phyloP scores from a whole-genome alignment of 2,888 invertebrate genomes.

The Mythimna ferrago region DNA sequence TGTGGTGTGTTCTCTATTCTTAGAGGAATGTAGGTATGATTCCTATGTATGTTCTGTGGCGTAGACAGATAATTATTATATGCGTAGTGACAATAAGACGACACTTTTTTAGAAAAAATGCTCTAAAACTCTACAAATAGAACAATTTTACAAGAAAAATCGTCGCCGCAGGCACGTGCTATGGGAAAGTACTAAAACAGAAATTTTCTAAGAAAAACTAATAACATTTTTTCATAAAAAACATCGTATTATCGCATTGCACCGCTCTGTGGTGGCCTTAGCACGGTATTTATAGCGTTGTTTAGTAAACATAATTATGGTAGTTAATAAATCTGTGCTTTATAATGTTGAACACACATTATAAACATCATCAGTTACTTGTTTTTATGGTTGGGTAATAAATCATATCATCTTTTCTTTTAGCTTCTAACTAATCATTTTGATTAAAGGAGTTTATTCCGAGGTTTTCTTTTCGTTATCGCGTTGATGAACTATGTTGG shows the following conservation, averaged over 20 bases:
- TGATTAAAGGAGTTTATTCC: neutral
- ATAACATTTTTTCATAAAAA: no score
- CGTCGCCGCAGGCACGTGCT: neutral
- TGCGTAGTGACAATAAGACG: neutral
- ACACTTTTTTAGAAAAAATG: neutral
- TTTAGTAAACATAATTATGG: conserved; percentile 10
- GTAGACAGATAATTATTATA: no score
- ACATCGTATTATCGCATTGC: no score
- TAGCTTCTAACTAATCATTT: conserved; percentile 2
- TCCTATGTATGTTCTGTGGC: no score
- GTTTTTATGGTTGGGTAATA: conserved; percentile 12
- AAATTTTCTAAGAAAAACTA: no score
- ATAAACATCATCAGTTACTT: conserved; percentile 21
- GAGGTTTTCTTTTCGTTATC: no score
- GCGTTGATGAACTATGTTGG: no score
- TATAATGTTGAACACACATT: conserved; percentile 20
- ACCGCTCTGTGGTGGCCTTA: neutral
- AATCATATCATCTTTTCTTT: conserved; percentile 32
- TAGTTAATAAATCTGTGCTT: conserved; percentile 40
- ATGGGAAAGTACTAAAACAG: neutral
- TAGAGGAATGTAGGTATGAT: no score
- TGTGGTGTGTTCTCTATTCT: no score
- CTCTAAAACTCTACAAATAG: neutral
- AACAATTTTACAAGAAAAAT: neutral
- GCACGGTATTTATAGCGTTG: conserved; percentile 5